phyloP scores from a whole-genome alignment of 2,113 vertebrate species.

The Burhinus bistriatus region DNA sequence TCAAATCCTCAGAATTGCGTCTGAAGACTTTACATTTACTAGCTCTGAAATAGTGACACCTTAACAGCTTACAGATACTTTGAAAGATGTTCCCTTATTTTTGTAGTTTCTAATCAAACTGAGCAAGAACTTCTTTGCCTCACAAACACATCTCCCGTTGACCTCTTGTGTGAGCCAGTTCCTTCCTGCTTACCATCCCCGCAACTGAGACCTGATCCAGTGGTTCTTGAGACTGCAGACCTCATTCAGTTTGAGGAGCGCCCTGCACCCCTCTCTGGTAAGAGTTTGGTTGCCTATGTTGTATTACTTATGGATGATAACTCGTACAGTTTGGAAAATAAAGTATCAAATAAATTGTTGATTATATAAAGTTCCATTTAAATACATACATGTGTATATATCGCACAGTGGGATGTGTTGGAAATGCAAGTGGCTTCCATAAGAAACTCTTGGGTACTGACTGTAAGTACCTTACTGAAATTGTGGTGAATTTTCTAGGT shows the following conservation, averaged over 20 bases:
- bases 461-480: neutral
- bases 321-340: neutral
- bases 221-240: conserved; percentile 79
- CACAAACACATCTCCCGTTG: conserved; percentile 78
- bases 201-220: conserved; percentile 89
- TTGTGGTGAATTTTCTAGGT: neutral
- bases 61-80: neutral
- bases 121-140: conserved; percentile 87
- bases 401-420: neutral
- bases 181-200: conserved; percentile 94
- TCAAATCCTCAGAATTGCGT: neutral
- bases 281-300: neutral
- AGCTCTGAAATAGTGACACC: neutral
- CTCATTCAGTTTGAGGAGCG: conserved; percentile 92
- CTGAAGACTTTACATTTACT: neutral
- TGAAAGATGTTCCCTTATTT: neutral
- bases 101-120: conserved; percentile 65
- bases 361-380: neutral
- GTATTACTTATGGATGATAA: neutral
- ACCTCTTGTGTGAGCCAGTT: conserved; percentile 92
- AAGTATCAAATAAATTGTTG: neutral
- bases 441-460: neutral
- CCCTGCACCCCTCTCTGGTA: conserved; percentile 63
- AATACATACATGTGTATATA: fast-evolving
- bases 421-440: neutral